These are phyloP conservation scores for Leptothorax acervorum DNA, from an alignment of 2,888 invertebrate species.

Conservation along the genomic window DNA sequence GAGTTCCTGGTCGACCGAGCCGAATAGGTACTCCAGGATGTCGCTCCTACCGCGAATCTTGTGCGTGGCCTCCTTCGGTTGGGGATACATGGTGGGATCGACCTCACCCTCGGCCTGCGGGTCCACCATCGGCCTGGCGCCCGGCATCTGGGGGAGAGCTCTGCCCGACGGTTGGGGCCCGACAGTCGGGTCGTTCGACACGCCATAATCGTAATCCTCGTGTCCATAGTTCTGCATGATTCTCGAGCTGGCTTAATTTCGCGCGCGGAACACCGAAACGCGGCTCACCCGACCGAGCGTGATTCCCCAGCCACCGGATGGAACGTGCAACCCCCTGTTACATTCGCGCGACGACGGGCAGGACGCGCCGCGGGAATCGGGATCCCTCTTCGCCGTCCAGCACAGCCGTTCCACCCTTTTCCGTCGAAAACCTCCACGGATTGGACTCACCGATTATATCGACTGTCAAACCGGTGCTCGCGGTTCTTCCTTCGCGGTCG, in stretches of 20 bases:
- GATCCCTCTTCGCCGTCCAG: conserved; percentile 1
- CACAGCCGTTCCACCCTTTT: conserved; percentile 30
- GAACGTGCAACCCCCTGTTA: background rate
- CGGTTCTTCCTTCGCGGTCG: conserved; percentile 60
- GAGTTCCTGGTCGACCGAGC: conserved; percentile 95
- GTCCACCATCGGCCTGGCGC: conserved; percentile 91
- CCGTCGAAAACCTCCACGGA: conserved; percentile 12
- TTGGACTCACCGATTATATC: conserved; percentile 42
- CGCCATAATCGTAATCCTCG: conserved; percentile 79
- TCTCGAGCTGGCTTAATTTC: background rate
- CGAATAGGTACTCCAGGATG: conserved; percentile 93
- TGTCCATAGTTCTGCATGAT: conserved; percentile 82
- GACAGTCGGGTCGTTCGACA: conserved; percentile 13
- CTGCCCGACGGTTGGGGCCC: conserved; percentile 60
- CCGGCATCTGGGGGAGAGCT: conserved; percentile 77
- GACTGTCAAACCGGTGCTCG: conserved; percentile 40
- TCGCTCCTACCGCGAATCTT: conserved; percentile 96
- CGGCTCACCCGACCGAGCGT: conserved; percentile 18
- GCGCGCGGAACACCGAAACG: background rate
- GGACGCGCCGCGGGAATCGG: background rate
- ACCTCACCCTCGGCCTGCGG: conserved; percentile 95
- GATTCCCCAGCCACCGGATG: conserved; percentile 19
- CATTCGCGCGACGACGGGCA: background rate
- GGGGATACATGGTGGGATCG: conserved; percentile 93
- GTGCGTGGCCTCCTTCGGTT: conserved; percentile 95